phyloP scores from a whole-genome alignment of 2,113 vertebrate genomes.

The Narcine bancroftii region DNA sequence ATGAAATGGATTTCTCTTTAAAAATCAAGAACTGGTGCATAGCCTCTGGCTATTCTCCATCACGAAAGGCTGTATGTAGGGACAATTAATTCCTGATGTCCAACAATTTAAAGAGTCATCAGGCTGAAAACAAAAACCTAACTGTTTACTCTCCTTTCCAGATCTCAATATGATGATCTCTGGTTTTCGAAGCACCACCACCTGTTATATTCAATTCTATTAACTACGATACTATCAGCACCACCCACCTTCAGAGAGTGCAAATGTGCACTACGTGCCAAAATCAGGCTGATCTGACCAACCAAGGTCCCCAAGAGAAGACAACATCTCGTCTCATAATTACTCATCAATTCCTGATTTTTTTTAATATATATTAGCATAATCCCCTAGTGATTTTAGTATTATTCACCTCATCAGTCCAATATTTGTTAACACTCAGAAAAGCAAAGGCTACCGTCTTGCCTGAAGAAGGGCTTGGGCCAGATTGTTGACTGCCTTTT shows the following conservation, averaged over 20 bases:
- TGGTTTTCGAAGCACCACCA: background rate
- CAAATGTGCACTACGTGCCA: background rate
- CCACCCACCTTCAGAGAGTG: background rate
- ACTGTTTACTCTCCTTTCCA: background rate
- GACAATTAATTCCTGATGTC: conserved; percentile 25
- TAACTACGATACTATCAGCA: background rate
- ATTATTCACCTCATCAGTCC: background rate
- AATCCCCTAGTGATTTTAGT: background rate
- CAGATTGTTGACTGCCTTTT: too few relatives aligned
- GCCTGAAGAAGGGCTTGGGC: background rate
- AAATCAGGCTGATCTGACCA: background rate
- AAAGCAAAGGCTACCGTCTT: background rate
- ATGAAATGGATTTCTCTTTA: background rate
- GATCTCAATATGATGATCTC: background rate
- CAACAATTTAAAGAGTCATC: background rate
- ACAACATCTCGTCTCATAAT: background rate
- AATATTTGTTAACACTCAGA: background rate
- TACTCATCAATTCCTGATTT: background rate
- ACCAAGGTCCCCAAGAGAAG: background rate
- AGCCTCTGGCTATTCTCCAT: conserved; percentile 3
- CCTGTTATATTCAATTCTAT: background rate
- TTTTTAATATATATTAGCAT: background rate
- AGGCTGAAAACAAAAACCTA: background rate
- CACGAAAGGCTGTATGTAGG: background rate
- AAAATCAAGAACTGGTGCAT: conserved; percentile 10